Evolutionary conservation across 2,113 vertebrate genomes (phyloP).

Genomic region (Burhinus oedicnemus): DNA sequence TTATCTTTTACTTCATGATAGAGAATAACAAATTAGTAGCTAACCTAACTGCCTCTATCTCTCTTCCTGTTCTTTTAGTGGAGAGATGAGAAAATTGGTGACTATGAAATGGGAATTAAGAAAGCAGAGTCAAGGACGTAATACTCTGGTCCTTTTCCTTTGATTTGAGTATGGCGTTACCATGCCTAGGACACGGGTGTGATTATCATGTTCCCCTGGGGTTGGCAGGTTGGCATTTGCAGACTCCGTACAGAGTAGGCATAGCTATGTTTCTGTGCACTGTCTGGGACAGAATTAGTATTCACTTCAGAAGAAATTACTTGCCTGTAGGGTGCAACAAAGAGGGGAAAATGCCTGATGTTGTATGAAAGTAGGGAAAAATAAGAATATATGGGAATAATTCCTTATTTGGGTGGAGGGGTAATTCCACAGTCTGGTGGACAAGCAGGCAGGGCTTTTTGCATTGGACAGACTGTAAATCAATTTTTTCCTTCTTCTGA

Average conservation of each 20-base stretch:
- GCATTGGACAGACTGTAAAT: constrained; percentile 61
- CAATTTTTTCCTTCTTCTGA: constrained; percentile 47
- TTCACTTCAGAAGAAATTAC: constrained; percentile 11
- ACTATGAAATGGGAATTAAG: neutral
- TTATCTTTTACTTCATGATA: neutral
- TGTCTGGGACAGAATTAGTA: neutral
- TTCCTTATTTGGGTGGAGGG: constrained; percentile 44
- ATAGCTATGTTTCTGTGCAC: neutral
- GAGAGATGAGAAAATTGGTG: neutral
- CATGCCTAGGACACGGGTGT: neutral
- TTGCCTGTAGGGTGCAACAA: constrained; percentile 28
- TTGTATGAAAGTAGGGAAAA: neutral
- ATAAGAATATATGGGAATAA: constrained; percentile 31
- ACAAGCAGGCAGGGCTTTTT: constrained; percentile 52
- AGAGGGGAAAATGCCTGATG: constrained; percentile 29
- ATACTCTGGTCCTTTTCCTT: neutral
- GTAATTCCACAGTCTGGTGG: constrained; percentile 60
- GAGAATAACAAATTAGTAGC: neutral
- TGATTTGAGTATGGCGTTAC: neutral
- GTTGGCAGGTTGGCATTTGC: neutral
- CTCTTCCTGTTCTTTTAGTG: neutral
- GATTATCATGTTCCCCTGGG: neutral
- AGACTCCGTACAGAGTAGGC: neutral
- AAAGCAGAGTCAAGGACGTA: neutral
- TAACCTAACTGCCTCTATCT: neutral